phyloP scores from a whole-genome alignment of 2,888 invertebrate species.

The Melanostoma scalare region DNA sequence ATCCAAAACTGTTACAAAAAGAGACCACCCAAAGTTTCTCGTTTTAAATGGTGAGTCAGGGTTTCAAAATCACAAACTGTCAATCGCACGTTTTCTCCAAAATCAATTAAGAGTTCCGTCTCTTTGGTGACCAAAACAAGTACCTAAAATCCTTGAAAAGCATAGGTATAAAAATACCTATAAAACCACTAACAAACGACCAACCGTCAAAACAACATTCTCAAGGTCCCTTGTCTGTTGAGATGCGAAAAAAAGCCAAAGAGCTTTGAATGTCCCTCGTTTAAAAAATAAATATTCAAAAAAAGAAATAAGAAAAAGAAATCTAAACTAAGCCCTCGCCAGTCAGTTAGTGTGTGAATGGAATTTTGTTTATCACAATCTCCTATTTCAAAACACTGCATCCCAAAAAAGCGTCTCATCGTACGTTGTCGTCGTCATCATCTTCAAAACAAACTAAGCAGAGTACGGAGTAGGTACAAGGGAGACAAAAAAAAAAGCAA shows the following conservation, averaged over 20 bases:
- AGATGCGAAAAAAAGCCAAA: background rate
- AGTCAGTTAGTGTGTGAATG: conserved; percentile 61
- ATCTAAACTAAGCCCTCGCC: background rate
- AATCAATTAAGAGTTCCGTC: conserved; percentile 13
- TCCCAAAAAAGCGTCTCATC: conserved; percentile 21
- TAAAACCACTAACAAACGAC: background rate
- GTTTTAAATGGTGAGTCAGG: background rate
- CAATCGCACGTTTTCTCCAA: conserved; percentile 1
- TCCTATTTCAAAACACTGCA: conserved; percentile 60
- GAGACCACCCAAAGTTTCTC: conserved; percentile 11
- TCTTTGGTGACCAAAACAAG: background rate
- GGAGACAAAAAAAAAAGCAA: conserved; percentile 14
- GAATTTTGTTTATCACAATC: conserved; percentile 67
- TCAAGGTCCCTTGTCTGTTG: conserved; percentile 23
- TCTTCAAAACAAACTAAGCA: background rate
- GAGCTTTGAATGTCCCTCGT: background rate
- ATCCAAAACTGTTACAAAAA: background rate
- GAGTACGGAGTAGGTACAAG: background rate
- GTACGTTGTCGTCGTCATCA: background rate
- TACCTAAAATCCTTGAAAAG: background rate
- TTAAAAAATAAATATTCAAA: background rate
- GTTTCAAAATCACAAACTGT: background rate
- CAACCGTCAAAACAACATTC: conserved; percentile 15
- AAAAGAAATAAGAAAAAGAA: conserved; percentile 1
- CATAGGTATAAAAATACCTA: conserved; percentile 5